Evolutionary conservation across 2,797 vertebrate species (phyloP).

Genomic region (Rousettus madagascariensis): DNA sequence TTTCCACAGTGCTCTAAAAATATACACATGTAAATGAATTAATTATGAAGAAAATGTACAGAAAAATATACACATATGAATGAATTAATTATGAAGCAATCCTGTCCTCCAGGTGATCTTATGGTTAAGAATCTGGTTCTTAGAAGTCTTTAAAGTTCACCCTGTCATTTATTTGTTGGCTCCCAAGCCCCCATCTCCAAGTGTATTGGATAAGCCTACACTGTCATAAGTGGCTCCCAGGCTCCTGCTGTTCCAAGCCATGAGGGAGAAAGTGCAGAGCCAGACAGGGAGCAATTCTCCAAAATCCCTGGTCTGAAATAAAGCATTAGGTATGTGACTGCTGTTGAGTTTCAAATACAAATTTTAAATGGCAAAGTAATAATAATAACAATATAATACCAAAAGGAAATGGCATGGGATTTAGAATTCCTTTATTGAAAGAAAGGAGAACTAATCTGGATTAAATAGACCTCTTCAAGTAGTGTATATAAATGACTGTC

Average conservation of each 20-base stretch:
- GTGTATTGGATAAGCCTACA: neutral
- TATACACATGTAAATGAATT: neutral
- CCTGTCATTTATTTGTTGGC: neutral
- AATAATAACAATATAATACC: neutral
- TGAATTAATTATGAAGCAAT: neutral
- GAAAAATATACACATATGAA: neutral
- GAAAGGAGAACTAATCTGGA: neutral
- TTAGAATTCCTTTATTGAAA: slow-evolving; percentile 29
- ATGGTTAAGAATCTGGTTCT: neutral
- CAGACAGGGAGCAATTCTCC: neutral
- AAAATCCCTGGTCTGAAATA: neutral
- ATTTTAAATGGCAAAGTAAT: slow-evolving; percentile 12
- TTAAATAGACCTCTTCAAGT: neutral
- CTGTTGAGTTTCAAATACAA: slow-evolving; percentile 1
- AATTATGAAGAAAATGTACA: neutral
- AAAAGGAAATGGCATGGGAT: neutral
- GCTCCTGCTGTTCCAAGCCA: neutral
- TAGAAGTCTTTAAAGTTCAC: neutral
- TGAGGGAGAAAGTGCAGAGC: neutral
- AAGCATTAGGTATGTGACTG: neutral
- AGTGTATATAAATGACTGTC: neutral
- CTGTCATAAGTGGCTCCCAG: neutral
- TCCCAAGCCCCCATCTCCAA: neutral
- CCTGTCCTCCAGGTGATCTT: neutral
- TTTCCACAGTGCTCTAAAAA: neutral